A percentile compares a stretch with the other conserved stretches of the same genome.
These are phyloP conservation scores for Tinea pellionella DNA, from an alignment of 2,888 invertebrate genomes.

Conservation along the genomic window DNA sequence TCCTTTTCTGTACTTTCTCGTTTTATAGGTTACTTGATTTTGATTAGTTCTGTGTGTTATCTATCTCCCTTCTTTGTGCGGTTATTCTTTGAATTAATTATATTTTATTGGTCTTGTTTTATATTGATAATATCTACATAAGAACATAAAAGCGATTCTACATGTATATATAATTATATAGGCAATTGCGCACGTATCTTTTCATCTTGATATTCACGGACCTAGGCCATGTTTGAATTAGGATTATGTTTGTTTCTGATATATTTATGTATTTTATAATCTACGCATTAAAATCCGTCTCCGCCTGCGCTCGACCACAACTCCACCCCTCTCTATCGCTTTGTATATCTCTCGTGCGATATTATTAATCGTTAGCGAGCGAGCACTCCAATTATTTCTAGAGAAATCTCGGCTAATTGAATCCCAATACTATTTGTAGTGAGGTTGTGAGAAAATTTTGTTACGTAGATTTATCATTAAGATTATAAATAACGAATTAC, in stretches of 20 bases:
- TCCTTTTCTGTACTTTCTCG: not conserved
- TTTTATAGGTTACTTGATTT: slow-evolving; percentile 5
- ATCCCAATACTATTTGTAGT: slow-evolving; percentile 47
- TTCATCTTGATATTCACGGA: not conserved
- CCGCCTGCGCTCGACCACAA: slow-evolving; percentile 20
- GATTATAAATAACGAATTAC: slow-evolving; percentile 35
- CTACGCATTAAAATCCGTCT: slow-evolving; percentile 4
- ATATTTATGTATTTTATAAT: slow-evolving; percentile 7
- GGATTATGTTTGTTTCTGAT: slow-evolving; percentile 1
- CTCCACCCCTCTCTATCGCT: slow-evolving; percentile 46
- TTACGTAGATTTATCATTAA: slow-evolving; percentile 54
- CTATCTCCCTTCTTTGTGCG: no score
- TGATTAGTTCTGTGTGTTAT: not conserved
- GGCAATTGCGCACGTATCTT: not conserved
- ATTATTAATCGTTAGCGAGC: slow-evolving; percentile 28
- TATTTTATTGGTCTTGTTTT: no score
- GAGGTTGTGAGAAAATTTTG: slow-evolving; percentile 42
- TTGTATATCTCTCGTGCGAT: slow-evolving; percentile 38
- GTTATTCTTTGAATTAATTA: no score
- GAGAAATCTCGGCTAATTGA: slow-evolving; percentile 46
- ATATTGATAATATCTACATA: no score
- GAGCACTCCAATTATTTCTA: slow-evolving; percentile 35
- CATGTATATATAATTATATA: not conserved
- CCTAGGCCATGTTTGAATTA: not conserved
- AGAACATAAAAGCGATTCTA: not conserved